Conservation (phyloP, 2,113 vertebrate genomes). For the Pluvialis apricaria region DNA sequence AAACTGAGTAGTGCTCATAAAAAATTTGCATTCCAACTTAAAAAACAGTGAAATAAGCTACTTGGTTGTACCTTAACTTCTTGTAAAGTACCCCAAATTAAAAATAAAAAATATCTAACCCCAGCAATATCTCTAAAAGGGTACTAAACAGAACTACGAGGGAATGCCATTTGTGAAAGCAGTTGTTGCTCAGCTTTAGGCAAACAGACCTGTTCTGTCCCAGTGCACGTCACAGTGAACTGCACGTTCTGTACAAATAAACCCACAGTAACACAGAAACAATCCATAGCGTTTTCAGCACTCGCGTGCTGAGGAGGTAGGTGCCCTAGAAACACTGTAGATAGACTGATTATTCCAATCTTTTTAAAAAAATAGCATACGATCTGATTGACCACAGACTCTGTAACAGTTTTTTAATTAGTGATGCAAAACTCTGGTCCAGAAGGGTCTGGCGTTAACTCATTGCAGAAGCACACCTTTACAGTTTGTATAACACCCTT, state of each 20-base stretch:
- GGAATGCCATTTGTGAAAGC: constrained; percentile 51
- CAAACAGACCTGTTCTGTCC: constrained; percentile 63
- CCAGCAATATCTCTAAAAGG: constrained; percentile 8
- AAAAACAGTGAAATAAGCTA: not conserved
- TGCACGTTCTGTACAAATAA: constrained; percentile 64
- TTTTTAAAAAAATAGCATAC: not conserved
- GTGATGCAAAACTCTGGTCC: constrained; percentile 59
- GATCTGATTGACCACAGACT: constrained; percentile 65
- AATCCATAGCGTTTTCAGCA: constrained; percentile 35
- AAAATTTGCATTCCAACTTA: not conserved
- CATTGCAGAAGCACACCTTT: constrained; percentile 69
- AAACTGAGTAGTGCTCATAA: constrained; percentile 34
- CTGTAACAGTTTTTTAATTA: constrained; percentile 67
- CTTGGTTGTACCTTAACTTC: constrained; percentile 52
- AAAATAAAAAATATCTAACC: not conserved
- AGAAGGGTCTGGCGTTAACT: constrained; percentile 62
- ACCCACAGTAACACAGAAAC: constrained; percentile 57
- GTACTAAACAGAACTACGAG: not conserved
- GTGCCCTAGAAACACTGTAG: constrained; percentile 46
- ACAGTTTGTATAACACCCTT: constrained; percentile 72
- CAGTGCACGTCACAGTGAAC: constrained; percentile 69
- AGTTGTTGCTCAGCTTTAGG: constrained; percentile 47
- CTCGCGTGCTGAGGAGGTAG: constrained; percentile 32
- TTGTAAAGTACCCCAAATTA: constrained; percentile 41
- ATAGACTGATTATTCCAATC: not conserved